Conservation (phyloP, 2,888 invertebrate genomes). For the Oligia strigilis region DNA sequence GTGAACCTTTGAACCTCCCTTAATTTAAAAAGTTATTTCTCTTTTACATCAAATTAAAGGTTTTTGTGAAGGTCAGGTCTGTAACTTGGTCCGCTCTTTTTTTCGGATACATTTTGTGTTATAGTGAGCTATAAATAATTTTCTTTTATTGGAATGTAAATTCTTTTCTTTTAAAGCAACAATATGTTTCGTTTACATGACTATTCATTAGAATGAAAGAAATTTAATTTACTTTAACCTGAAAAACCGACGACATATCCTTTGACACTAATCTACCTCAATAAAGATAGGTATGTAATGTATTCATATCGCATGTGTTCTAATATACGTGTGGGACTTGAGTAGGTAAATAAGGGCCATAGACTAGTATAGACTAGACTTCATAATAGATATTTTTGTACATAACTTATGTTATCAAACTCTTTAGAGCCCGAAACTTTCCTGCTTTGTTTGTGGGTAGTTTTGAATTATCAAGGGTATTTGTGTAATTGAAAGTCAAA, state of each 20-base stretch:
- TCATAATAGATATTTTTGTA: background rate
- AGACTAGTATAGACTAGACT: background rate
- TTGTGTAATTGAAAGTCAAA: background rate
- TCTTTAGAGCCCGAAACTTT: background rate
- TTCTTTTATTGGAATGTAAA: background rate
- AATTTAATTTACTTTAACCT: background rate
- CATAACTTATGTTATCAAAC: background rate
- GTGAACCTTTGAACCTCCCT: background rate
- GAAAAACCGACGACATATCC: background rate
- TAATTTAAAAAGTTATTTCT: slow-evolving; percentile 23
- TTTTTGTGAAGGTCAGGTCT: slow-evolving; percentile 5
- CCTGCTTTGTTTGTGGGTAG: background rate
- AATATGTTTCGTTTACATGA: background rate
- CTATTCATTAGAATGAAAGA: background rate
- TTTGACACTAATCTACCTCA: background rate
- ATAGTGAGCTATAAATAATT: background rate
- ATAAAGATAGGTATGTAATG: background rate
- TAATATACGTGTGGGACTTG: background rate
- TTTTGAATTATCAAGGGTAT: background rate
- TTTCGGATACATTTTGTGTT: background rate
- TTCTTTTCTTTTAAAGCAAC: slow-evolving; percentile 2
- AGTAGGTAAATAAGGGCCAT: slow-evolving; percentile 6
- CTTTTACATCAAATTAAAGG: background rate
- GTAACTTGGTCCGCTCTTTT: background rate
- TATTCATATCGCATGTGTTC: slow-evolving; percentile 9